Base-by-base conservation (phyloP, 2,888 invertebrate species). In the Leucophenga maculata region DNA sequence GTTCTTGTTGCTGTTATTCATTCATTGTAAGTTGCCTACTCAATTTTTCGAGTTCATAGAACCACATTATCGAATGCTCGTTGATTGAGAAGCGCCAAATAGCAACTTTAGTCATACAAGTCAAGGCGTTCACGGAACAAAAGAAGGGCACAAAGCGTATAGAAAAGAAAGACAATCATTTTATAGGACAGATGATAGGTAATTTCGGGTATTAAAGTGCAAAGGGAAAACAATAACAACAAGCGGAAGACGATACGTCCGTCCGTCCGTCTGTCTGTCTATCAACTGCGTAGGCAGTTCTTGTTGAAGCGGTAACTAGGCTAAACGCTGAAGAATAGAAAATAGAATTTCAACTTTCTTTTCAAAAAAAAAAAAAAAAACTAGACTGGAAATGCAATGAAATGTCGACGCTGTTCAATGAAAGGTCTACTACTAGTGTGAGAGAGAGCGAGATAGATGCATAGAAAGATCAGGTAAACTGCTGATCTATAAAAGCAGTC, bases 301-400 rank as follows among this genome's bases (percentile, higher is more conserved):
- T 39, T 39, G 39, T 39, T 39, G 26, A 14, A 32, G 14, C 62
- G 60, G 44, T 60, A 60, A 39, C 60, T 60, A 60, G 39, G 60
- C 16, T 39, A 57, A n/a, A 11, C 39, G 60, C 18, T 39, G 14
- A 18, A 39, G 39, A 14, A 57, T 14, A 32, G 46, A 64, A 48
- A 39, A 64, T 22, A 46, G 48, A 46, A 46, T 64, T 48, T 22
- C 62, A 64, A 64, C 62, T 64, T 64, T 64, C 62, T 48, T 39
- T n/a, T 11, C 16, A 3, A 39, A 39, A 39, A 39, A 39, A 39
- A 3, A 39, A 39, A 11, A 39, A 39, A 39, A 26, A 64, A 64
- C 62, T 64, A 48, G 48, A 32, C 62, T 64, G 22, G 48, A 46
- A 22, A 64, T 32, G 62, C 22, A 57, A 57, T 14, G 57, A 64